Base-by-base conservation (phyloP, 2,888 invertebrate genomes). In the Hirtodrosophila duncani region DNA sequence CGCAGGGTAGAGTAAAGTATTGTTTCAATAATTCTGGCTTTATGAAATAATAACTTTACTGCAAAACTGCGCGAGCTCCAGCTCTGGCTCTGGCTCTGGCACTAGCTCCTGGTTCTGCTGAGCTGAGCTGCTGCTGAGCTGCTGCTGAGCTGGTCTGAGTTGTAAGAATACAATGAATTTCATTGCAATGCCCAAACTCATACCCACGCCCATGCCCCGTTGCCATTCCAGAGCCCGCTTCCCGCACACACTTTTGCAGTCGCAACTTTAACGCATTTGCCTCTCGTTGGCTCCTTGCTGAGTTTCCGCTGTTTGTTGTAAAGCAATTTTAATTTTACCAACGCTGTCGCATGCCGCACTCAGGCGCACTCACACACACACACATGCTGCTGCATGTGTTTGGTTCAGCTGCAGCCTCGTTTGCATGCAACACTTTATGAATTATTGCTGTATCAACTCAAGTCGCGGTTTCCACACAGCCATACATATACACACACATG, bases 11-110 rank as follows among this genome's bases (percentile, higher is more conserved):
- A 55, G 51, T 77, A 65, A 81, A 79, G 72, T 67, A 80, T 75
- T 79, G 80, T 79, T 79, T 81, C 77, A 81, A 82, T 83, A 77
- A 81, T 82, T 83, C 82, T 75, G 77, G 77, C 67, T 83, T 81
- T 77, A 83, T 83, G 77, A 81, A 83, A 81, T 83, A 81, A 82
- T 82, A 83, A 82, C 81, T 82, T 70, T 68, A 67, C 69, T 66
- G 81, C 65, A 62, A 67, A 65, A 67, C 21, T 26, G 45, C 37
- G 6, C 7, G 5, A 13, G 26, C 7, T 16, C 37, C 9, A 41
- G 41, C 38, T 18, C 27, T 20, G 2, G 26, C 9, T 9, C 3
- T 23, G 21, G n/a, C n/a, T n/a, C n/a, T n/a, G n/a, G n/a, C n/a
- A n/a, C n/a, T n/a, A n/a, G n/a, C n/a, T n/a, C n/a, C 29, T 16